Base-by-base conservation (phyloP, 2,797 vertebrate species). In the Erpetoichthys calabaricus region DNA sequence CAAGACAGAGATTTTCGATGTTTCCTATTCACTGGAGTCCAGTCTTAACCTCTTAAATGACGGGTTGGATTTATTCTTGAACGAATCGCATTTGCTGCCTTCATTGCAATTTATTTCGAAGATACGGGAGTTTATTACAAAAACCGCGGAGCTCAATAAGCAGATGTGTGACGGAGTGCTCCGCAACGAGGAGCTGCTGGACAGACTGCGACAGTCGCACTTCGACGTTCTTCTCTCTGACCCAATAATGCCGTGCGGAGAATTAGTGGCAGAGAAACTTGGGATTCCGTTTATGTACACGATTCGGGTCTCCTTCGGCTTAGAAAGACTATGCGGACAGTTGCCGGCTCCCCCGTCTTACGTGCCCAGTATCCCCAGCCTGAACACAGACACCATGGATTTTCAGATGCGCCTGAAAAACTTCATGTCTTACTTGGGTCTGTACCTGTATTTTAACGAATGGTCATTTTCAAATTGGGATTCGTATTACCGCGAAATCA, bases 291-390 rank as follows among this genome's bases (percentile, higher is more conserved):
- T 91, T 43, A 42, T 91, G 3, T 84, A 76, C 49, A 78, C 86
- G 0, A 44, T 92, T 5, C 80, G 83, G 41, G 89, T 89, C 68
- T 78, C 85, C n/a, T 59, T 85, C 0, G 89, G 69, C 2, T 63
- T 81, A 54, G 89, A 93, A 66, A 84, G 86, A 55, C 66, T 84
- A 7, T 94, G 91, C 0, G 88, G 85, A 44, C 86, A 91, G 70
- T 56, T 87, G 0, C 88, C 90, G 1, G 62, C 87, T 8, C 86
- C 86, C 0, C 73, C 77, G 0, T 90, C 88, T 6, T 92, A 84
- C 1, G 71, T 76, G 0, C 89, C 90, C 0, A 80, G 75, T 8
- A 51, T 67, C 1, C 72, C 90, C 60, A 88, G 84, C 3, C 87
- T 87, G 68, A 81, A 91, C 62, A 89, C 84, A 0, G 87, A 91